These are phyloP conservation scores for Epiblema foenella DNA, from an alignment of 2,888 invertebrate genomes.

Conservation along the genomic window DNA sequence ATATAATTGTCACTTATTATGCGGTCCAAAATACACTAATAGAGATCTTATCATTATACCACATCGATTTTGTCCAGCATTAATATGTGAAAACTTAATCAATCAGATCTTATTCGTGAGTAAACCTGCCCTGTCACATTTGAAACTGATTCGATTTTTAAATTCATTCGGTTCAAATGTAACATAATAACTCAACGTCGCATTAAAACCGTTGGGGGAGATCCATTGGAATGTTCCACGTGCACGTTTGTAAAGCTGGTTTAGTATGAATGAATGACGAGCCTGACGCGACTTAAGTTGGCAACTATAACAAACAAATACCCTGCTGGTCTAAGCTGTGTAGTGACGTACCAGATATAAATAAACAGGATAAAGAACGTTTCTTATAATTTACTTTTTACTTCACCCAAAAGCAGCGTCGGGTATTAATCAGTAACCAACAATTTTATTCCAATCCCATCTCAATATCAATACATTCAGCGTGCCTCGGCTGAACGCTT, in stretches of 20 bases:
- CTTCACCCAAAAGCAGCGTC: too few species aligned
- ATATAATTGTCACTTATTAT: too few species aligned
- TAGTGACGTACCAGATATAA: too few species aligned
- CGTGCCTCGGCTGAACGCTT: not conserved
- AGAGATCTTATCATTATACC: not conserved
- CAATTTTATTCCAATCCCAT: too few species aligned
- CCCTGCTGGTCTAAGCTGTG: too few species aligned
- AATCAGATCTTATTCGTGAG: constrained; percentile 16
- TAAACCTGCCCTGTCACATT: constrained; percentile 21
- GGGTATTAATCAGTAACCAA: too few species aligned
- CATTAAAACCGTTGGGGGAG: constrained; percentile 16
- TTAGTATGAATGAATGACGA: constrained; percentile 8
- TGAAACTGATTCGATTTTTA: constrained; percentile 43
- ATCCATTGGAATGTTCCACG: constrained; percentile 3
- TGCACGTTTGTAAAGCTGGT: constrained; percentile 10
- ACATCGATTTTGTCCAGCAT: constrained; percentile 8
- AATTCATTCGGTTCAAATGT: constrained; percentile 36
- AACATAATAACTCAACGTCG: constrained; percentile 43
- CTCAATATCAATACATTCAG: too few species aligned
- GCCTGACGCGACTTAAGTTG: not conserved
- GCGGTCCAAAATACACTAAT: not conserved
- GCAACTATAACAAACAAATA: too few species aligned
- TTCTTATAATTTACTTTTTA: too few species aligned
- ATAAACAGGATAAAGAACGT: too few species aligned
- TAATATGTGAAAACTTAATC: constrained; percentile 19